Base-by-base conservation (phyloP, 1,140 invertebrate species). In the Drosophila guanche region DNA sequence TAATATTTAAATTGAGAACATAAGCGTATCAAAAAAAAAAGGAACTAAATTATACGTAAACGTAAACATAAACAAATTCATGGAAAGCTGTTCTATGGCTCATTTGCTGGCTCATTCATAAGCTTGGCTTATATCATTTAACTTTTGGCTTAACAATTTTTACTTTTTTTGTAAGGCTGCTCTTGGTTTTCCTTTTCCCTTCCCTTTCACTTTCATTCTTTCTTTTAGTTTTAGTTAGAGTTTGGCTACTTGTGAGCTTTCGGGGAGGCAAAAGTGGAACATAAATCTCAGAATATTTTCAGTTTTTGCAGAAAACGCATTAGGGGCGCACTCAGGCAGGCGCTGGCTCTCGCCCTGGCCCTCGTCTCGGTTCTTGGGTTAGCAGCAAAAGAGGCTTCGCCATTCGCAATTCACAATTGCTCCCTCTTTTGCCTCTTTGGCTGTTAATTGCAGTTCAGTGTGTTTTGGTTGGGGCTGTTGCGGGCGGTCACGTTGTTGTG, bases 401-500 rank as follows among this genome's bases (percentile, higher is more conserved):
- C 81, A 29, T 76, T 76, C 54, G 73, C 76, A 81, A 84, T 84
- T 88, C 85, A 90, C 71, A 69, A 76, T 47, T 80, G 72, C 75
- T 90, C 89, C 89, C 89, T 89, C 86, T 84, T 90, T 71, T 90
- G 89, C 89, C 89, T 90, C 85, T 90, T 90, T 89, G 89, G 85
- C 61, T 90, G 89, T 86, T 90, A 90, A 85, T 90, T 90, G 72
- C 89, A 81, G 55, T 88, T 90, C 33, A 89, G 75, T 47, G 85
- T 90, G 46, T 76, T 84, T 55, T 79, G 69, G 45, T 81, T 79
- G 71, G 83, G 83, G 52, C 84, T 78, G 51, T 22, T 66, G 58
- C 53, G 60, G 41, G 79, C 45, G 23, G 33, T 37, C 33, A 89
- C 76, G 69, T 86, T 83, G 69, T 90, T 88, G 50, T 88, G 79